Base-by-base conservation (phyloP, 2,113 vertebrate genomes). In the Lophius piscatorius region DNA sequence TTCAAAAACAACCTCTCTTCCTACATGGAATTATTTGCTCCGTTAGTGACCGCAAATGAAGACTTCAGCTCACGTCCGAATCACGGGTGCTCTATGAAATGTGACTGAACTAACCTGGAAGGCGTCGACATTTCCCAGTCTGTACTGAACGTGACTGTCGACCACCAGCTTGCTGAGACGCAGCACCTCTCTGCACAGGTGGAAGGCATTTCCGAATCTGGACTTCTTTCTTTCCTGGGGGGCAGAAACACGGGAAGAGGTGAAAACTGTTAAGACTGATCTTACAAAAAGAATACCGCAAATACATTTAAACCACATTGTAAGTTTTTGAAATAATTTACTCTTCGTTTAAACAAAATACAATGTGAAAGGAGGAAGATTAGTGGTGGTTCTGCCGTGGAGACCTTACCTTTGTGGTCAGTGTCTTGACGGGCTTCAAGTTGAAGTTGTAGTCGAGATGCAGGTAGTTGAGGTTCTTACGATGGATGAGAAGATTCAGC, bases 371-470 rank as follows among this genome's bases (percentile, higher is more conserved):
- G 5, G 14, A 28, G 17, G 24, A 36, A 9, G 8, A 4, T 4
- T 28, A 44, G n/a, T 7, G 21, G 4, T 11, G 1, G 13, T 14
- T 49, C 16, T 41, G 6, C 9, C 4, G 13, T 10, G 2, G 10
- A 39, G 14, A 33, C 1, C 17, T 18, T 83, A 98, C 97, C 95
- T 99, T 99, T 44, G 97, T 99, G 68, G 97, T 99, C 81, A 99
- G 94, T 0, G 97, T 99, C 89, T 99, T 99, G 70, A 99, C 97
- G 0, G 97, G 97, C 80, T 99, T 99, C 76, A 99, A 87, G 57
- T 99, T 99, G 86, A 99, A 99, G 86, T 99, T 99, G 83, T 99
- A 99, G 83, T 99, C 97, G 71, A 99, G 83, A 75, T 99, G 98
- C 70, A 99, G 90, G 76, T 99, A 99, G 87, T 99, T 99, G 55